phyloP scores from a whole-genome alignment of 2,797 vertebrate species.

The Urophycis tenuis region DNA sequence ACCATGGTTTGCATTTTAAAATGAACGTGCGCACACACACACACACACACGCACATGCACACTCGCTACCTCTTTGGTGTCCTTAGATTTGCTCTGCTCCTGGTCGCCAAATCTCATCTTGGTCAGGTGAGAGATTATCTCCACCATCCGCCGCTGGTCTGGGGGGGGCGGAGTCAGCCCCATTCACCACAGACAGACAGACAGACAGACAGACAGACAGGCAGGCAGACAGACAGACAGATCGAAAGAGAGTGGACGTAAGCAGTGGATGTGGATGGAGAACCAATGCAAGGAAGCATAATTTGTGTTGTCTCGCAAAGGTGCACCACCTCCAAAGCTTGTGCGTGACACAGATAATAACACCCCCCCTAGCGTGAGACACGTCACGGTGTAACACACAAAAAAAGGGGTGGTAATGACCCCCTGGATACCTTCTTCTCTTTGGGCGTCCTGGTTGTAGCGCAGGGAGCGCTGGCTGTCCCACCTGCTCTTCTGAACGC shows the following conservation, averaged over 20 bases:
- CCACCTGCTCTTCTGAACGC: conserved; percentile 92
- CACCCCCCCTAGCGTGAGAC: background rate
- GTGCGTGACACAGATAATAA: background rate
- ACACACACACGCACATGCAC: conserved; percentile 23
- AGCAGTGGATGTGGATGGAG: background rate
- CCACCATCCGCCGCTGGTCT: conserved; percentile 96
- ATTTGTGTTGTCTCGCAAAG: background rate
- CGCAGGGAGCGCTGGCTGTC: conserved; percentile 88
- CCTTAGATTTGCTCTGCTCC: conserved; percentile 80
- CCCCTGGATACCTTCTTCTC: conserved; percentile 83
- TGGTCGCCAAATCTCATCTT: conserved; percentile 91
- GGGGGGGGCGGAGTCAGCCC: conserved; percentile 16
- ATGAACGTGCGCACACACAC: conserved; percentile 7
- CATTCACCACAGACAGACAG: background rate
- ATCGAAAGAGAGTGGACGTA: background rate
- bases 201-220: background rate
- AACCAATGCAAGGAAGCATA: background rate
- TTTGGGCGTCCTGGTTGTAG: conserved; percentile 95
- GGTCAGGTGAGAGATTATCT: conserved; percentile 88
- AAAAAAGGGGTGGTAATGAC: background rate
- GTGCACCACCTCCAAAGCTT: background rate
- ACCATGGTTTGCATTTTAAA: conserved; percentile 43
- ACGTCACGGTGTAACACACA: background rate
- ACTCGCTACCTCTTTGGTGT: conserved; percentile 80
- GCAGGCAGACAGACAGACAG: no score